These are phyloP conservation scores for Parasteatoda lunata DNA, from an alignment of 2,888 invertebrate genomes.

Conservation along the genomic window DNA sequence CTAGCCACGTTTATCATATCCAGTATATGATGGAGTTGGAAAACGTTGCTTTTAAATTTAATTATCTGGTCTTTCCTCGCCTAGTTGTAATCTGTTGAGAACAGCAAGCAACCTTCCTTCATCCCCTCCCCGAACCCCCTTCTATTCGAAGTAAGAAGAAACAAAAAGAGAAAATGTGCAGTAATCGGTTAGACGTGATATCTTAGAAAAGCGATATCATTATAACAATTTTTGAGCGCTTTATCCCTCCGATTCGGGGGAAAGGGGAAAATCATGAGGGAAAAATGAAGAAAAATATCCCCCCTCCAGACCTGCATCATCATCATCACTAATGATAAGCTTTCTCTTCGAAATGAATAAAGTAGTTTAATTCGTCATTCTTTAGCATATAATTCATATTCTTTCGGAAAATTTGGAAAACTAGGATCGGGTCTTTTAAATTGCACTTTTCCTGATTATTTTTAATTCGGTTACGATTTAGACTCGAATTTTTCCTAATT, in stretches of 20 bases:
- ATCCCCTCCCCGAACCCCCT: neutral
- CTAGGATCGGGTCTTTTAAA: neutral
- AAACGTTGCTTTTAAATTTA: constrained; percentile 64
- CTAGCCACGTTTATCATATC: constrained; percentile 34
- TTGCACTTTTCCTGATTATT: neutral
- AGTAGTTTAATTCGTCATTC: constrained; percentile 5
- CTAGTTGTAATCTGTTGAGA: constrained; percentile 30
- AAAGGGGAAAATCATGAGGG: neutral
- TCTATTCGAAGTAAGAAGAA: constrained; percentile 26
- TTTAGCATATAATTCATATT: neutral
- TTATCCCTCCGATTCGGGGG: constrained; percentile 21
- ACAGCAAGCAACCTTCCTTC: neutral
- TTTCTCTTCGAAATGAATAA: constrained; percentile 3
- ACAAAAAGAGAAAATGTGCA: constrained; percentile 44
- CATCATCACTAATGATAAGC: constrained; percentile 3
- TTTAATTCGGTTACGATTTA: neutral
- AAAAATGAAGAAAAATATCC: neutral
- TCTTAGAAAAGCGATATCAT: constrained; percentile 20
- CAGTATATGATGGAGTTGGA: constrained; percentile 29
- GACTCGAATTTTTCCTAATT: constrained; percentile 1
- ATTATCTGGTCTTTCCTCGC: constrained; percentile 57
- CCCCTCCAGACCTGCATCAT: neutral
- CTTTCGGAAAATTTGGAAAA: neutral
- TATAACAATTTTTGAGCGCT: constrained; percentile 37
- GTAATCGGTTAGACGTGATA: constrained; percentile 21